These are phyloP conservation scores for Macrosoma leucophasiata DNA, from an alignment of 2,888 invertebrate species.

Conservation along the genomic window DNA sequence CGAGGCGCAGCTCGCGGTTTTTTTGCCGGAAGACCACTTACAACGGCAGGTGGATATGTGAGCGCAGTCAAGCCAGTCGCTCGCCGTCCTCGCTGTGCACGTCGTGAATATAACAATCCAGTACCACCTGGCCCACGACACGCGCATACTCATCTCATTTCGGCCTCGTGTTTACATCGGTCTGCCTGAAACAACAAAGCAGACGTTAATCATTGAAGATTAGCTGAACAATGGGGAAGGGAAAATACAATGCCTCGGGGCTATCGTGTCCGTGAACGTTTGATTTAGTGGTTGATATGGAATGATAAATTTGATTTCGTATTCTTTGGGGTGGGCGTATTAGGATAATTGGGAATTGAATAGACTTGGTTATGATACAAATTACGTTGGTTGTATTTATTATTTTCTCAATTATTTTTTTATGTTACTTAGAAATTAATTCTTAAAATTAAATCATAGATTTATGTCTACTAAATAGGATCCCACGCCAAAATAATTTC, in stretches of 20 bases:
- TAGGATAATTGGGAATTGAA: too few relatives aligned
- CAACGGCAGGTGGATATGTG: constrained; percentile 88
- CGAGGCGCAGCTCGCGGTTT: constrained; percentile 89
- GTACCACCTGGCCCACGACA: constrained; percentile 73
- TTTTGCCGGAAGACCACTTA: constrained; percentile 95
- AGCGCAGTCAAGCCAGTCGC: constrained; percentile 93
- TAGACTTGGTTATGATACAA: too few relatives aligned
- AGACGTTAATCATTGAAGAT: constrained; percentile 45
- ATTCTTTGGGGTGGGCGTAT: constrained; percentile 4
- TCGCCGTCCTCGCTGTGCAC: constrained; percentile 68
- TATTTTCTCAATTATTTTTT: too few relatives aligned
- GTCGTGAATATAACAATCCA: constrained; percentile 70
- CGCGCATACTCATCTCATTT: constrained; percentile 75
- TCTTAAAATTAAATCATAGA: too few relatives aligned
- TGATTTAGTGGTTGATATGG: constrained; percentile 6
- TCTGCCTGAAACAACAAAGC: constrained; percentile 66
- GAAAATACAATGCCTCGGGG: constrained; percentile 15
- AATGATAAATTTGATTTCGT: constrained; percentile 14
- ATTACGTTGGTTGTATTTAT: too few relatives aligned
- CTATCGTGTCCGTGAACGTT: constrained; percentile 9
- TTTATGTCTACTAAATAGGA: too few relatives aligned
- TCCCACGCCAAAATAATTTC: too few relatives aligned
- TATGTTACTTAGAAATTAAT: too few relatives aligned
- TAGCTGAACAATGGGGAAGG: constrained; percentile 44
- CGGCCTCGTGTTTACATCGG: constrained; percentile 68